Conservation (phyloP, 2,797 vertebrate species). For the Neopelma chrysocephalum region DNA sequence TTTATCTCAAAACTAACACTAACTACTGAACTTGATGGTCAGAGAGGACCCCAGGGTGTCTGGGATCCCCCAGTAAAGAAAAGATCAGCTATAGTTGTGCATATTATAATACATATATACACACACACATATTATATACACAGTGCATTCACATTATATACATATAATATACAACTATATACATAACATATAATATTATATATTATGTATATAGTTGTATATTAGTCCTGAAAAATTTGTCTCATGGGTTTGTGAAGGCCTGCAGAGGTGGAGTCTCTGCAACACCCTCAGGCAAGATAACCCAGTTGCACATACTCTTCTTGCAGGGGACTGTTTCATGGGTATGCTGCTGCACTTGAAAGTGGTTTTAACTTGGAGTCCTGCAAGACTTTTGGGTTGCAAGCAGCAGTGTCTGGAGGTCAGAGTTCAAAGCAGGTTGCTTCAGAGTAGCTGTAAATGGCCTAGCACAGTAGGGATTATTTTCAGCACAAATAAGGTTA, state of each 20-base stretch:
- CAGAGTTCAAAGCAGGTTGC: not conserved
- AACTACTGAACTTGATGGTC: not conserved
- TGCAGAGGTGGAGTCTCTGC: not conserved
- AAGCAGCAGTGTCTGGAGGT: not conserved
- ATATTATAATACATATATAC: too few species aligned
- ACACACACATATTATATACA: not conserved
- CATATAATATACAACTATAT: not conserved
- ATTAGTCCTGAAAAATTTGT: not conserved
- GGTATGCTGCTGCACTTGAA: not conserved
- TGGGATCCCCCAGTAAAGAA: not conserved
- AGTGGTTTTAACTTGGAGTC: not conserved
- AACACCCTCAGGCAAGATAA: rapidly evolving
- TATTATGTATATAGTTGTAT: not conserved
- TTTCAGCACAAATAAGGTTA: not conserved
- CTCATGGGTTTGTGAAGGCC: not conserved
- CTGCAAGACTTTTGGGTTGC: not conserved
- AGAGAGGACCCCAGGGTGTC: not conserved
- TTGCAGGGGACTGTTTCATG: not conserved
- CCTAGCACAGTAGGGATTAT: not conserved
- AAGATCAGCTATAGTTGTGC: not conserved
- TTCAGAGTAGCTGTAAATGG: not conserved
- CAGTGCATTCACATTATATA: not conserved
- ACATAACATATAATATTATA: too few species aligned
- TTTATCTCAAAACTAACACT: not conserved
- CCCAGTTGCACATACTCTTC: rapidly evolving